phyloP scores from a whole-genome alignment of 2,888 invertebrate species.

The Calliopum simillimum region DNA sequence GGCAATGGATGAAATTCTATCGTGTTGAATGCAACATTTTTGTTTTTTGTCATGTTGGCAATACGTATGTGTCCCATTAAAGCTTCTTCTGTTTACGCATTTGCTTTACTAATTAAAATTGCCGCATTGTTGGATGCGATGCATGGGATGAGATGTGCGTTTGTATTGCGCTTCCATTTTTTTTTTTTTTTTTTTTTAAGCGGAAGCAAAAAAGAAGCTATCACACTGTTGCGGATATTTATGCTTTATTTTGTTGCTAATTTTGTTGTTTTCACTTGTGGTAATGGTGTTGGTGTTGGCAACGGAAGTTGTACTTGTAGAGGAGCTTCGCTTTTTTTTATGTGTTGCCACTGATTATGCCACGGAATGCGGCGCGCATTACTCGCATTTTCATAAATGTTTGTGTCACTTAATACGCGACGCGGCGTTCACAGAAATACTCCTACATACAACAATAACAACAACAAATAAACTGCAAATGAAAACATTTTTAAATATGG shows the following conservation, averaged over 20 bases:
- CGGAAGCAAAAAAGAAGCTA: conserved; percentile 18
- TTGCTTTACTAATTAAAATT: conserved; percentile 29
- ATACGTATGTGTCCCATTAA: conserved; percentile 26
- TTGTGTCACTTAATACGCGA: conserved; percentile 26
- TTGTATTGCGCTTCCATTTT: neutral
- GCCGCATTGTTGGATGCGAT: conserved; percentile 19
- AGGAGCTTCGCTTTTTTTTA: neutral
- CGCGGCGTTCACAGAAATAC: conserved; percentile 12
- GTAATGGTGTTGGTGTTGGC: neutral
- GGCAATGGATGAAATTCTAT: conserved; percentile 16
- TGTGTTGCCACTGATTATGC: conserved; percentile 17
- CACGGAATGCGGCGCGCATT: conserved; percentile 10
- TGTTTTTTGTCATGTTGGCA: conserved; percentile 21
- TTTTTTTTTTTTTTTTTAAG: neutral
- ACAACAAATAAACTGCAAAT: conserved; percentile 1
- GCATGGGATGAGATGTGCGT: neutral
- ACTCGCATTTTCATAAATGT: conserved; percentile 9
- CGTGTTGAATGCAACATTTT: conserved; percentile 16
- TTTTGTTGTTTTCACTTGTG: neutral
- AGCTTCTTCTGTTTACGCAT: conserved; percentile 23
- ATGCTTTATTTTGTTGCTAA: neutral
- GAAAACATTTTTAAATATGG: conserved; percentile 3
- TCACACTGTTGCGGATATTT: conserved; percentile 10
- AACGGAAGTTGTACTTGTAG: conserved; percentile 6
- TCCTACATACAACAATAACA: neutral